Evolutionary conservation across 2,113 vertebrate genomes (phyloP), one percentile per base, ranked within the genome.

Genomic region (Riparia riparia): DNA sequence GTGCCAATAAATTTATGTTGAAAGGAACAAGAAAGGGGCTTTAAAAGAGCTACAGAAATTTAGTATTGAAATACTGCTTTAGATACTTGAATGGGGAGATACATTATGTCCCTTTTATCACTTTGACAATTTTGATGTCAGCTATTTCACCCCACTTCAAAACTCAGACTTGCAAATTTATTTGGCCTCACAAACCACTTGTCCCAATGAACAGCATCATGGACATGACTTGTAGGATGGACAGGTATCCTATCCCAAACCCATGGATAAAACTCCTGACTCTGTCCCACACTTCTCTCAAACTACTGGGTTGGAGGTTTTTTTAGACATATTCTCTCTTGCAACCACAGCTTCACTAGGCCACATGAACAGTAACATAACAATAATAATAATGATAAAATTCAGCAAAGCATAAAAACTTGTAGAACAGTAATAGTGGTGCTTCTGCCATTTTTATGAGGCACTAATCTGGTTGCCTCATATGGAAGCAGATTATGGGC

Each of bases 401-500:
- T 93, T 90, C 80, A 90, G 94, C 69, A 95, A 95, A 10, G 17
- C 61, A 89, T 90, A 94, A 96, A 93, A 95, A 83, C 88, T 95
- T 97, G 93, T 76, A 92, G 74, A 96, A 93, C 90, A 93, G 72
- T 49, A 86, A 87, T 91, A 90, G 91, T 70, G 39, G 53, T 81
- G 51, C 50, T 96, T 94, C 73, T 96, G 87, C 93, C 72, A 76
- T 79, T 94, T 98, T 97, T 98, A 97, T 76, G 95, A 93, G 94
- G 58, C 89, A 86, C 68, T 98, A 97, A 98, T 98, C 45, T 41
- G 94, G 96, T 98, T 97, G 74, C 80, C 81, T 97, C 84, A 42
- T 91, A 97, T 82, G 41, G 82, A 96, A 96, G 73, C 90, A 93
- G 95, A 96, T 97, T 97, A 98, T 96, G 88, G 87, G 80, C 88